These are phyloP conservation scores for Diorhabda carinulata DNA, from an alignment of 1,140 invertebrate species.

Conservation along the genomic window DNA sequence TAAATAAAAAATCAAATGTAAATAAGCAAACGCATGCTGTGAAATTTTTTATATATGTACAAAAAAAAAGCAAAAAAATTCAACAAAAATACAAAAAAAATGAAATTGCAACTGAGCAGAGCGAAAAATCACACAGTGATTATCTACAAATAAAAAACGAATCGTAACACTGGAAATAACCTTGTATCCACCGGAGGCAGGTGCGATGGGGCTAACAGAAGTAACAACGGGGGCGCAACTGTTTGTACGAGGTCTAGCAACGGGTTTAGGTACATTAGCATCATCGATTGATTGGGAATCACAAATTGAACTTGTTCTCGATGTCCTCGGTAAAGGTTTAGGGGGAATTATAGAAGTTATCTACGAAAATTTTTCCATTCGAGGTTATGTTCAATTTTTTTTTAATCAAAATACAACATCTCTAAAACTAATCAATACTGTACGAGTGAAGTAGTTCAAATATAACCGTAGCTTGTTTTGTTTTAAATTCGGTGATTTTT, in stretches of 20 bases:
- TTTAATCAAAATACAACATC: too few species aligned
- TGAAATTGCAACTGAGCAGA: constrained; percentile 23
- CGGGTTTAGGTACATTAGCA: constrained; percentile 59
- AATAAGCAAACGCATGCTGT: too few species aligned
- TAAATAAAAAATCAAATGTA: too few species aligned
- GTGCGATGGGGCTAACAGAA: constrained; percentile 53
- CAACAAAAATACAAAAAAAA: constrained; percentile 7
- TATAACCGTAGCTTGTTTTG: too few species aligned
- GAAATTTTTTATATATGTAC: too few species aligned
- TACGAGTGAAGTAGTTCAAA: too few species aligned
- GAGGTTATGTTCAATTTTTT: not conserved
- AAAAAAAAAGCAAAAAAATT: constrained; percentile 3
- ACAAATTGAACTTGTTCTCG: constrained; percentile 61
- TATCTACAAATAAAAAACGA: constrained; percentile 4
- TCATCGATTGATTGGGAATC: constrained; percentile 46
- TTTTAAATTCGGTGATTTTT: too few species aligned
- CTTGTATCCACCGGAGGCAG: constrained; percentile 63
- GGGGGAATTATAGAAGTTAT: constrained; percentile 51
- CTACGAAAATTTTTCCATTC: not conserved
- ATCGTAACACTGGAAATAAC: constrained; percentile 48
- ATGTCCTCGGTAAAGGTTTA: constrained; percentile 69
- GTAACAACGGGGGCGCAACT: constrained; percentile 53
- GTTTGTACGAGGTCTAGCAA: constrained; percentile 68
- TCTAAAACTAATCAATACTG: too few species aligned
- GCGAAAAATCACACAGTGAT: not conserved